Percentiles rank a stretch among this genome's conserved stretches.
These are phyloP conservation scores for Apostichopus californicus DNA, from an alignment of 35 echinoderm and acorn worm genomes.

Conservation along the genomic window DNA sequence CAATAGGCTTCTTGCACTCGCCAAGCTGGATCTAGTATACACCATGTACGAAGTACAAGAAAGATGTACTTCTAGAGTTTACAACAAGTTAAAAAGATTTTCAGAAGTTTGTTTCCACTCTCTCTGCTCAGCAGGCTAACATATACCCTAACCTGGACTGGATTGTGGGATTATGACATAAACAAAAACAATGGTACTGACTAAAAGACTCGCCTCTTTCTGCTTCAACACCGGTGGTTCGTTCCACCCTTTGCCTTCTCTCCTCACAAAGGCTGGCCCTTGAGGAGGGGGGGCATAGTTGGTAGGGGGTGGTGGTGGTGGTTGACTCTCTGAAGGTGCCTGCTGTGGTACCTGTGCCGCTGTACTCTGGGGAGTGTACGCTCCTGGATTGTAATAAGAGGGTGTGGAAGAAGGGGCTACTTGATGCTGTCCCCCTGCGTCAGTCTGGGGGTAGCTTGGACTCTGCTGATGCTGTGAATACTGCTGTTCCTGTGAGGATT, in stretches of 20 bases:
- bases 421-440: not conserved
- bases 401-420: constrained; percentile 4
- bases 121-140: too few relatives aligned
- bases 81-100: too few relatives aligned
- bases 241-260: constrained; percentile 74
- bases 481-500: constrained; percentile 11
- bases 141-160: too few relatives aligned
- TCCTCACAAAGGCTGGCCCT: not conserved
- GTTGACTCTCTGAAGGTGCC: not conserved
- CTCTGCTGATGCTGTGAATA: constrained; percentile 1
- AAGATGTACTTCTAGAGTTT: too few relatives aligned
- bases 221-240: constrained; percentile 89
- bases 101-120: too few relatives aligned
- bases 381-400: constrained; percentile 53
- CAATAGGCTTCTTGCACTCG: too few relatives aligned
- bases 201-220: constrained; percentile 64
- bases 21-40: too few relatives aligned
- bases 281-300: constrained; percentile 31
- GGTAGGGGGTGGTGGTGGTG: constrained; percentile 27
- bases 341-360: constrained; percentile 21
- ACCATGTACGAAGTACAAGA: too few relatives aligned
- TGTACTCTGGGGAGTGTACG: constrained; percentile 13
- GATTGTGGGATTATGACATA: too few relatives aligned
- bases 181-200: too few relatives aligned
- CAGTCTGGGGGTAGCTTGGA: constrained; percentile 30